Evolutionary conservation across 2,888 invertebrate species (phyloP).

Genomic region (Callyntrura guangdongensis): DNA sequence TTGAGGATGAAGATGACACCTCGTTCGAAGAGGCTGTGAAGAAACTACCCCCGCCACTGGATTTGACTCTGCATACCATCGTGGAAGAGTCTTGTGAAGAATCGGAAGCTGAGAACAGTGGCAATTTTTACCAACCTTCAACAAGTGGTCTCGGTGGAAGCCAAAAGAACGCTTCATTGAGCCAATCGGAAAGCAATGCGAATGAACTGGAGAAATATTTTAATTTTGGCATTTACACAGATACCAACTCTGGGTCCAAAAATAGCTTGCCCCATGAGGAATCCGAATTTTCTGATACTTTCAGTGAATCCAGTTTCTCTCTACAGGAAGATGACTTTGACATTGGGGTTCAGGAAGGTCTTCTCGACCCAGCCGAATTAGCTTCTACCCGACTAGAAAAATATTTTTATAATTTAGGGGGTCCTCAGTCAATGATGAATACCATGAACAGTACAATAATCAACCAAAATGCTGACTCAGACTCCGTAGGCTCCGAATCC

Average conservation of each 20-base stretch:
- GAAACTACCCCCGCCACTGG: slow-evolving; percentile 90
- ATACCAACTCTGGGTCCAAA: slow-evolving; percentile 75
- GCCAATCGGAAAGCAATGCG: slow-evolving; percentile 78
- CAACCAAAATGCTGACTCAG: slow-evolving; percentile 78
- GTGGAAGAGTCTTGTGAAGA: slow-evolving; percentile 98
- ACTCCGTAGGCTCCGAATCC: slow-evolving; percentile 84
- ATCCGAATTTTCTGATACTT: slow-evolving; percentile 86
- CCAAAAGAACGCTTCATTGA: slow-evolving; percentile 68
- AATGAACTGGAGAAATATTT: slow-evolving; percentile 94
- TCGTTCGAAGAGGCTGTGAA: slow-evolving; percentile 68
- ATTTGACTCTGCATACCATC: slow-evolving; percentile 96
- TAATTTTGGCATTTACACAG: slow-evolving; percentile 90
- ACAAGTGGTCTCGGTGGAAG: slow-evolving; percentile 72
- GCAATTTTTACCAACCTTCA: slow-evolving; percentile 79
- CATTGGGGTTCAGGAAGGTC: slow-evolving; percentile 62
- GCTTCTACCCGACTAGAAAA: slow-evolving; percentile 95
- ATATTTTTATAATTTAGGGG: slow-evolving; percentile 90
- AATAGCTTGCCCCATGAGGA: slow-evolving; percentile 85
- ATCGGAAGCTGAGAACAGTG: slow-evolving; percentile 87
- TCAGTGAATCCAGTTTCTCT: slow-evolving; percentile 87
- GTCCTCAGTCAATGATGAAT: slow-evolving; percentile 81
- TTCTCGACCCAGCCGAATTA: slow-evolving; percentile 90
- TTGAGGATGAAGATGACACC: slow-evolving; percentile 82
- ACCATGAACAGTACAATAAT: slow-evolving; percentile 74
- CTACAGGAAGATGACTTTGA: slow-evolving; percentile 80